Evolutionary conservation across 2,113 vertebrate genomes (phyloP).

Genomic region (Dolichotis patagonum): DNA sequence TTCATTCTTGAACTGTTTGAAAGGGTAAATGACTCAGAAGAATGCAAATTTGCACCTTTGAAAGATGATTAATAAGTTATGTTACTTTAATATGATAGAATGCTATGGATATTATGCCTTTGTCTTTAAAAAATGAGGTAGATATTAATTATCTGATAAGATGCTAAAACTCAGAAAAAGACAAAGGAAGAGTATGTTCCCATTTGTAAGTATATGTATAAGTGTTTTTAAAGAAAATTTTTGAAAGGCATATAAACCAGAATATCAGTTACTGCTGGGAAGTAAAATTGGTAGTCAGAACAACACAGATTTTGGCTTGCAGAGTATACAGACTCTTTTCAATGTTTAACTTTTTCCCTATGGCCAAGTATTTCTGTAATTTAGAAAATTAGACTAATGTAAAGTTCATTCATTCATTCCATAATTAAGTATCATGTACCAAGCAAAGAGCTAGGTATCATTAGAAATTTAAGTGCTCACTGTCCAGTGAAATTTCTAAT

Average conservation of each 20-base stretch:
- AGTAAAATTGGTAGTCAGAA: not conserved
- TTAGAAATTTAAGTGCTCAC: not conserved
- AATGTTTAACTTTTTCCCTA: not conserved
- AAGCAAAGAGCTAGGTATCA: not conserved
- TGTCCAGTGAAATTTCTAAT: not conserved
- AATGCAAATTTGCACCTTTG: not conserved
- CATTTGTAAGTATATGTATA: not conserved
- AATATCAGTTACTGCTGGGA: not conserved
- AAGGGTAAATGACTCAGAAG: conserved; percentile 3
- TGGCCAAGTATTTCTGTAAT: not conserved
- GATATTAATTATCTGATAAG: not conserved
- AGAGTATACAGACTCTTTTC: not conserved
- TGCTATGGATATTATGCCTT: not conserved
- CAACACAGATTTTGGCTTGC: not conserved
- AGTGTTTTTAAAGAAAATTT: not conserved
- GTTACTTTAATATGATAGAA: not conserved
- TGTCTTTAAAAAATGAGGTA: not conserved
- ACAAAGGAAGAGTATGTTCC: not conserved
- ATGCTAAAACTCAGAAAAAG: not conserved
- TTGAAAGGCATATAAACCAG: not conserved
- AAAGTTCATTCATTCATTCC: not conserved
- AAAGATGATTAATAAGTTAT: not conserved
- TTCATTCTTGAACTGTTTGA: not conserved
- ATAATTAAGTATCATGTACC: not conserved
- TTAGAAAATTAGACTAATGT: not conserved